Evolutionary conservation across 2,113 vertebrate genomes (phyloP).

Genomic region (Cairina moschata): DNA sequence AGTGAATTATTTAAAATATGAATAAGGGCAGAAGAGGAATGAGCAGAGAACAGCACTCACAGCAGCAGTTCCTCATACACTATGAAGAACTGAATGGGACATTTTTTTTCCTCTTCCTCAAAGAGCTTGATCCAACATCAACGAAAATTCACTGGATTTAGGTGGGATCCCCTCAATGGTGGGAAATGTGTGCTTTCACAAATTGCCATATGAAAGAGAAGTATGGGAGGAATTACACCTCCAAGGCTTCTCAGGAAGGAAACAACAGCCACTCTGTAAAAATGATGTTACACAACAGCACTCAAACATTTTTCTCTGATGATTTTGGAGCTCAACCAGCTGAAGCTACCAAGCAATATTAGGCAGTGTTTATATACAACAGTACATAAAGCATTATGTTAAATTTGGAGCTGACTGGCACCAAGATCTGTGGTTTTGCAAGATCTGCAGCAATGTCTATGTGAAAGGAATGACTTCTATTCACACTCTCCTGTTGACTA

Average conservation of each 20-base stretch:
- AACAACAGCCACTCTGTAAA: not conserved
- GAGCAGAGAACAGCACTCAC: not conserved
- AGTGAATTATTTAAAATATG: conserved; percentile 58
- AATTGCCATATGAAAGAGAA: not conserved
- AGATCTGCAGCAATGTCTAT: not conserved
- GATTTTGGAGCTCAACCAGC: conserved; percentile 30
- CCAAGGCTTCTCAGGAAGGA: not conserved
- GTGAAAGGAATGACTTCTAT: not conserved
- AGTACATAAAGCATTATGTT: not conserved
- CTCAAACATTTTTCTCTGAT: conserved; percentile 3
- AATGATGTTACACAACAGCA: not conserved
- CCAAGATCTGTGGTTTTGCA: not conserved
- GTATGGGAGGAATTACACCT: not conserved
- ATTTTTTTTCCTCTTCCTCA: not conserved
- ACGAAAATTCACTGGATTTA: not conserved
- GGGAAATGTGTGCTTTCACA: not conserved
- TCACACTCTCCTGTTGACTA: not conserved
- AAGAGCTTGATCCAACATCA: not conserved
- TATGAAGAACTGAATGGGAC: not conserved
- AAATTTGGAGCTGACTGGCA: not conserved
- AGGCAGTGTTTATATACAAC: conserved; percentile 9
- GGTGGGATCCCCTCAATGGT: not conserved
- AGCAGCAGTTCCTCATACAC: not conserved
- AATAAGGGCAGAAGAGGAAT: not conserved
- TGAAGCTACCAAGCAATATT: conserved; percentile 1